Base-by-base conservation (phyloP, 2,113 vertebrate genomes). In the Anthoscopus minutus region DNA sequence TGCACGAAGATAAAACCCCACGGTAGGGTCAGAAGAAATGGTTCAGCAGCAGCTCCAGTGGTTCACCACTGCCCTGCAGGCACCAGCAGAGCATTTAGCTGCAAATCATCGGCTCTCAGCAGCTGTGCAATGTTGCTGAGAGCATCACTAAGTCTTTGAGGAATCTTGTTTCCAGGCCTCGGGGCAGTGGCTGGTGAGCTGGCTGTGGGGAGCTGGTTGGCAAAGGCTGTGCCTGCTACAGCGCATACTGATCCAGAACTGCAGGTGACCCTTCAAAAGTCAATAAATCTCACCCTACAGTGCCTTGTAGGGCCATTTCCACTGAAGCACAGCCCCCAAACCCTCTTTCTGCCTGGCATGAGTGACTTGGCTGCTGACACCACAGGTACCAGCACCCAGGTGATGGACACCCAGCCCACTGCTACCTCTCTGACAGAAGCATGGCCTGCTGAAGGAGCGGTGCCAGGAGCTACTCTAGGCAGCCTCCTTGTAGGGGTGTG, bases 141-240 rank as follows among this genome's bases (percentile, higher is more conserved):
- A n/a, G 11, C 51, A 79, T 37, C 66, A 28, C 44, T 16, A 28
- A 42, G 7, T 13, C 71, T 70, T 82, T 15, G 56, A 66, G 61
- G 19, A 80, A 66, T 28, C 86, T 67, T 76, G 17, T 53, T 82
- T 76, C 71, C 38, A 28, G 81, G n/a, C 61, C 37, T 56, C 0
- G 0, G 30, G 60, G 42, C 51, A 44, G n/a, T 11, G 65, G 18
- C 23, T 4, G 4, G 25, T 1, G 5, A 64, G 15, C 31, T 1
- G 13, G 28, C 54, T 54, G 5, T 7, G 28, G 58, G 53, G 9
- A 78, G 7, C 6, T 45, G 33, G 15, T 17, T 73, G 56, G 30
- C 37, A 85, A 88, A 64, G 45, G 13, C 56, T 47, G 20, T 33
- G 27, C 27, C 70, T 85, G 70, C 23, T 33, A 21, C 1, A 19